Conservation (phyloP, 2,888 invertebrate species). For the Andrena trimmerana region DNA sequence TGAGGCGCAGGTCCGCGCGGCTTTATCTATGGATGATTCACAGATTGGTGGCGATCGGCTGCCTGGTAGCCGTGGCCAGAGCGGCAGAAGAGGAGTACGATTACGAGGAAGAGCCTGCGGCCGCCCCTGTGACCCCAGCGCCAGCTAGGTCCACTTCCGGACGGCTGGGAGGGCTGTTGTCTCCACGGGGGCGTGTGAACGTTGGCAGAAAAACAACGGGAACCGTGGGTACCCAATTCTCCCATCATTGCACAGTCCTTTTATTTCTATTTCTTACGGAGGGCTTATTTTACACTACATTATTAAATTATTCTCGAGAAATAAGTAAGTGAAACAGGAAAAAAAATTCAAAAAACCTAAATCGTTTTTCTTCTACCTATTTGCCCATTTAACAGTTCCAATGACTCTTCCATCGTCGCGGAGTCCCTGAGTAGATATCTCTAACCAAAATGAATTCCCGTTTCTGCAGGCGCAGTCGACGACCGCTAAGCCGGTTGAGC, state of each 20-base stretch:
- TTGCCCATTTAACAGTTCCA: too few relatives aligned
- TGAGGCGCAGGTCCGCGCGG: background rate
- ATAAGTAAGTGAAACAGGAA: too few relatives aligned
- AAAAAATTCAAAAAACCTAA: too few relatives aligned
- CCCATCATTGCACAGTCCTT: background rate
- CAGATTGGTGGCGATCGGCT: slow-evolving; percentile 75
- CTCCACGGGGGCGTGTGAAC: slow-evolving; percentile 73
- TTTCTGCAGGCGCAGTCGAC: slow-evolving; percentile 73
- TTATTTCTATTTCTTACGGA: too few relatives aligned
- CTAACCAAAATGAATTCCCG: background rate
- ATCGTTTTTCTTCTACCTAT: too few relatives aligned
- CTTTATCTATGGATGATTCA: background rate
- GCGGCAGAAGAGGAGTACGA: slow-evolving; percentile 80
- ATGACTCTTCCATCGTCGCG: background rate
- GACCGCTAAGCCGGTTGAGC: slow-evolving; percentile 77
- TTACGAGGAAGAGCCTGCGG: slow-evolving; percentile 77
- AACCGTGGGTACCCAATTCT: slow-evolving; percentile 60
- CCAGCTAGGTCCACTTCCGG: slow-evolving; percentile 72
- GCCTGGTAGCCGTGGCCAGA: slow-evolving; percentile 74
- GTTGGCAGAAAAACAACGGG: slow-evolving; percentile 70
- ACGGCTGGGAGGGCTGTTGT: slow-evolving; percentile 76
- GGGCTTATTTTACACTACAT: too few relatives aligned
- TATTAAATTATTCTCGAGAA: too few relatives aligned
- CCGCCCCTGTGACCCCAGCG: slow-evolving; percentile 75
- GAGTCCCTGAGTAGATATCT: background rate